phyloP scores from a whole-genome alignment of 1,140 invertebrate species.

The Bombus balteatus region DNA sequence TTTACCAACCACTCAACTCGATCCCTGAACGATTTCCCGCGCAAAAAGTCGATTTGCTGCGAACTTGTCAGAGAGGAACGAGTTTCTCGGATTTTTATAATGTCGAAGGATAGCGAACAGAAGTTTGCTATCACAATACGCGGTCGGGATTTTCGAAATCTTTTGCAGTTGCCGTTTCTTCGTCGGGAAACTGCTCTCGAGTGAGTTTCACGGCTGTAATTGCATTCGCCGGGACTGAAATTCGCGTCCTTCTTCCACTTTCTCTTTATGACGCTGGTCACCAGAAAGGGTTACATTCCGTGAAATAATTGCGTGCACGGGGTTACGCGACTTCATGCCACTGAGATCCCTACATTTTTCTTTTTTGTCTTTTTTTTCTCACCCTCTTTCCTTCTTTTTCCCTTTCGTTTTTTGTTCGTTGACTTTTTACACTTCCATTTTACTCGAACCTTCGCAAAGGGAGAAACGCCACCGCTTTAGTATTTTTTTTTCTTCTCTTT shows the following conservation, averaged over 20 bases:
- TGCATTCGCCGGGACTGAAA: background rate
- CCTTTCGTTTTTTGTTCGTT: background rate
- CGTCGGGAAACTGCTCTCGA: background rate
- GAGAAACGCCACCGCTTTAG: background rate
- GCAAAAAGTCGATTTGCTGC: background rate
- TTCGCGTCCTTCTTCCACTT: background rate
- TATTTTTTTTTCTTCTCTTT: background rate
- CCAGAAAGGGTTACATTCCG: background rate
- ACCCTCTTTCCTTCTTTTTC: background rate
- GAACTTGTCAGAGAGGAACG: background rate
- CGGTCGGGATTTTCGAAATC: background rate
- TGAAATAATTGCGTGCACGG: constrained; percentile 17
- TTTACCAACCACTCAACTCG: too few species aligned
- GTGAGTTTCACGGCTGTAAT: background rate
- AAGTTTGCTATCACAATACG: background rate
- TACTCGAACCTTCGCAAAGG: constrained; percentile 12
- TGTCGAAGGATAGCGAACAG: background rate
- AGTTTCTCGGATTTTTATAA: background rate
- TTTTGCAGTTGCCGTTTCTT: background rate
- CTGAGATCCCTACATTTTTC: background rate
- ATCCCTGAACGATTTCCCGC: too few species aligned
- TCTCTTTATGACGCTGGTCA: background rate
- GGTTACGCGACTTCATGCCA: background rate
- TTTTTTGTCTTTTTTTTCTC: background rate
- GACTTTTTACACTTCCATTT: constrained; percentile 17